Conservation (phyloP, 1,140 invertebrate genomes). For the Patella vulgata region DNA sequence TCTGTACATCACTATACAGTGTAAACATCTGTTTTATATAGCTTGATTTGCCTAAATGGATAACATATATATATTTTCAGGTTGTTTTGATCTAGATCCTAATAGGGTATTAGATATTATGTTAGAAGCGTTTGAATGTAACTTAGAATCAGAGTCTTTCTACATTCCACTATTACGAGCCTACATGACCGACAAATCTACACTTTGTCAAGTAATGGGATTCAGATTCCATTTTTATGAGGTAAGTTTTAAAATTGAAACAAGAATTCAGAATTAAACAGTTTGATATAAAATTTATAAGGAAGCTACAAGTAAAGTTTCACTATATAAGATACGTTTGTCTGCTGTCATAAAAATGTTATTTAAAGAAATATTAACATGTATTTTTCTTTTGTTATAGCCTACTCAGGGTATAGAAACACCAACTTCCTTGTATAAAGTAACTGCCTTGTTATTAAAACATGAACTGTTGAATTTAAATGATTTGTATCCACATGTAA, state of each 20-base stretch:
- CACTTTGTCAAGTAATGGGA: slow-evolving; percentile 91
- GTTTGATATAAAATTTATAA: neutral
- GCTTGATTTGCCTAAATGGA: no score
- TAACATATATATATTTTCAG: slow-evolving; percentile 74
- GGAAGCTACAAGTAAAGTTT: no score
- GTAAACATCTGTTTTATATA: no score
- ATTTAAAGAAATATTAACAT: no score
- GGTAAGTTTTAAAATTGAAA: slow-evolving; percentile 45
- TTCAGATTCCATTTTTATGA: slow-evolving; percentile 90
- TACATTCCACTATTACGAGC: slow-evolving; percentile 71
- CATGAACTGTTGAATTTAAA: slow-evolving; percentile 86
- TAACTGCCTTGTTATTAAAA: slow-evolving; percentile 90
- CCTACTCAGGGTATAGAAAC: slow-evolving; percentile 73
- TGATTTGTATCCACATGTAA: slow-evolving; percentile 92
- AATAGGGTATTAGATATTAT: slow-evolving; percentile 97
- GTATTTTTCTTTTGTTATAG: no score
- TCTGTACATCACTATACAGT: no score
- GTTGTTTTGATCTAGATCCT: slow-evolving; percentile 98
- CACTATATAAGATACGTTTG: no score
- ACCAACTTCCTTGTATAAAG: slow-evolving; percentile 84
- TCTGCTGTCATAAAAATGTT: no score
- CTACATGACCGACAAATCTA: slow-evolving; percentile 69
- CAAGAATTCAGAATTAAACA: neutral
- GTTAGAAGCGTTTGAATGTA: slow-evolving; percentile 94
- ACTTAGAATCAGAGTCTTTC: slow-evolving; percentile 71